Base-by-base conservation (phyloP, 1,140 invertebrate genomes). In the Aethina tumida region DNA sequence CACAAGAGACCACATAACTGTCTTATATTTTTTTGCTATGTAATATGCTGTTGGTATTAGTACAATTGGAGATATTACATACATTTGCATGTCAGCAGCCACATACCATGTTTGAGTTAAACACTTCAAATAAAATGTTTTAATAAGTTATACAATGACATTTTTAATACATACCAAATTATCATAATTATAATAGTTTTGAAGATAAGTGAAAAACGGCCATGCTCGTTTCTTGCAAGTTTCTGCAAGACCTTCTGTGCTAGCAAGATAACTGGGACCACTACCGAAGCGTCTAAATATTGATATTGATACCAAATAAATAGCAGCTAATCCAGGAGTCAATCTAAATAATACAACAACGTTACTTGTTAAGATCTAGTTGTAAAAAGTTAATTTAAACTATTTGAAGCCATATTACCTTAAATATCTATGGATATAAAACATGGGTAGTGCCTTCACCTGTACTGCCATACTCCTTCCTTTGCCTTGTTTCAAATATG, bases 61-160 rank as follows among this genome's bases (percentile, higher is more conserved):
- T 2, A 74, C 41, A 1, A 74, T n/a, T 2, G 68, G 69, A 4
- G 68, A 66, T 17, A 81, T 32, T 8, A 78, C 51, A 47, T 77
- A 81, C 34, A 83, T 68, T 54, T 84, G 81, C 64, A 82, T 77
- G 49, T 86, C 83, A 19, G 80, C 77, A 2, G 81, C 64, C 13
- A 73, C 37, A 38, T 69, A 72, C 69, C 70, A 74, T 0, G 67
- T 59, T n/a, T 69, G 68, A 3, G 41, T 37, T 3, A 70, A 32
- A 55, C 82, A 84, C 79, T 79, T 50, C 26, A 66, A 63, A 28
- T 36, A 26, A 39, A 30, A 32, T 2, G n/a, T 19, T 44, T 19
- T 12, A 26, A 18, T 41, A 18, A 17, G 15, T 32, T 21, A 25
- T 40, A 32, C 19, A 10, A 14, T 14, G 18, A 12, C 8, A 22